Percentiles rank a stretch among this genome's conserved stretches.
Conservation (phyloP, 2,888 invertebrate species). For the Nymphalis c-album region DNA sequence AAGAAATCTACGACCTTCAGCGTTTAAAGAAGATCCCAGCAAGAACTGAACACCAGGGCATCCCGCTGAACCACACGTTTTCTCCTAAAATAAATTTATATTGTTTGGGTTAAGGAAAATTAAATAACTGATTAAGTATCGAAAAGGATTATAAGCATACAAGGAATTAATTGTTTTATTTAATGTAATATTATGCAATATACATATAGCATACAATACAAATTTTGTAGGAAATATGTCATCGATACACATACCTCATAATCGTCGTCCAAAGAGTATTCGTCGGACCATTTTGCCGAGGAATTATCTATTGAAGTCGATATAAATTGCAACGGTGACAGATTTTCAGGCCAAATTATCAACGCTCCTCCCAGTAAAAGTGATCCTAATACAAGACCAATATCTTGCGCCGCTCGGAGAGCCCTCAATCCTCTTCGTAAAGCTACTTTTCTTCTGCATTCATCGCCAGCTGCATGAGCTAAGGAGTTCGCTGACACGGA, state of each 20-base stretch:
- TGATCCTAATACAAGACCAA: constrained; percentile 70
- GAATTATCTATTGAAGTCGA: constrained; percentile 64
- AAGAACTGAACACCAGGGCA: constrained; percentile 65
- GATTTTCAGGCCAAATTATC: constrained; percentile 74
- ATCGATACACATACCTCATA: constrained; percentile 69
- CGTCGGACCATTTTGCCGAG: constrained; percentile 73
- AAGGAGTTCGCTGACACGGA: constrained; percentile 82
- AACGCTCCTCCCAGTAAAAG: constrained; percentile 71
- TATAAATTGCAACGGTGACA: constrained; percentile 65
- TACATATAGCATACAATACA: not conserved
- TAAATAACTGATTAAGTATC: no score
- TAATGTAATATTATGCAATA: no score
- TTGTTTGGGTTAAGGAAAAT: no score
- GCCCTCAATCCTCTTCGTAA: constrained; percentile 69
- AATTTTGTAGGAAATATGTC: not conserved
- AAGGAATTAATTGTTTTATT: no score
- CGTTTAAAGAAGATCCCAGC: constrained; percentile 58
- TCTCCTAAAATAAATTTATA: constrained; percentile 52
- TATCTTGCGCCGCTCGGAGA: constrained; percentile 71
- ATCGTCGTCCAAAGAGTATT: constrained; percentile 79
- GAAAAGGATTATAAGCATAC: no score
- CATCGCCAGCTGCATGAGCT: constrained; percentile 78
- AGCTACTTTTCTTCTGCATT: constrained; percentile 62
- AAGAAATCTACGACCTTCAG: constrained; percentile 60
- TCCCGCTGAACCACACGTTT: constrained; percentile 68